Evolutionary conservation across 2,797 vertebrate genomes (phyloP).

Genomic region (Falco berigora): DNA sequence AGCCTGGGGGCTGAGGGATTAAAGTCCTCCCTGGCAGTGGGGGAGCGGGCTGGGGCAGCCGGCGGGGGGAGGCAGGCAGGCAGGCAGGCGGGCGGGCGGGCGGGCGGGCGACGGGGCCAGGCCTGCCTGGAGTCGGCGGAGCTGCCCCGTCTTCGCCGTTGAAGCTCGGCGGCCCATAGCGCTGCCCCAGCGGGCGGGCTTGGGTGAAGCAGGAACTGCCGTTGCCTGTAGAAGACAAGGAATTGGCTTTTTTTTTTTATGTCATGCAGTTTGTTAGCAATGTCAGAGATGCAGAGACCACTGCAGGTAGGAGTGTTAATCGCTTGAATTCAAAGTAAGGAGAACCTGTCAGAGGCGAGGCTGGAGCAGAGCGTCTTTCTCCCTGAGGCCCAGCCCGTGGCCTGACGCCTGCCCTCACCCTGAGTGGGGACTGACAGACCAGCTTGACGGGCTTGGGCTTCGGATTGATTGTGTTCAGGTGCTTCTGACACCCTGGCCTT

Average conservation of each 20-base stretch:
- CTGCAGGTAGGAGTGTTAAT: not conserved
- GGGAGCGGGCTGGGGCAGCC: no score
- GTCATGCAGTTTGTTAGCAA: rapidly evolving
- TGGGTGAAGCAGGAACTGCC: no score
- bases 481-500: not conserved
- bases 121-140: not conserved
- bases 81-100: no score
- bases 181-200: not conserved
- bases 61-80: no score
- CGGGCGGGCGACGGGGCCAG: not conserved
- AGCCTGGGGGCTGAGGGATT: not conserved
- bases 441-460: rapidly evolving
- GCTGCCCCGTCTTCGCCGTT: rapidly evolving
- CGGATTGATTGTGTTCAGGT: rapidly evolving
- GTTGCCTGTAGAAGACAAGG: rapidly evolving
- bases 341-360: rapidly evolving
- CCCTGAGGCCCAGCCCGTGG: rapidly evolving
- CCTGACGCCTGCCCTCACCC: rapidly evolving
- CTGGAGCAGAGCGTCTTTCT: not conserved
- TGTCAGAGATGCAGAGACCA: not conserved
- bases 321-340: rapidly evolving
- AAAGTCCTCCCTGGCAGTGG: not conserved
- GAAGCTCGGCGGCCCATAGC: not conserved
- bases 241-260: rapidly evolving
- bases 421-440: rapidly evolving